Conservation (phyloP, 2,797 vertebrate species). For the Cyclura pinguis region DNA sequence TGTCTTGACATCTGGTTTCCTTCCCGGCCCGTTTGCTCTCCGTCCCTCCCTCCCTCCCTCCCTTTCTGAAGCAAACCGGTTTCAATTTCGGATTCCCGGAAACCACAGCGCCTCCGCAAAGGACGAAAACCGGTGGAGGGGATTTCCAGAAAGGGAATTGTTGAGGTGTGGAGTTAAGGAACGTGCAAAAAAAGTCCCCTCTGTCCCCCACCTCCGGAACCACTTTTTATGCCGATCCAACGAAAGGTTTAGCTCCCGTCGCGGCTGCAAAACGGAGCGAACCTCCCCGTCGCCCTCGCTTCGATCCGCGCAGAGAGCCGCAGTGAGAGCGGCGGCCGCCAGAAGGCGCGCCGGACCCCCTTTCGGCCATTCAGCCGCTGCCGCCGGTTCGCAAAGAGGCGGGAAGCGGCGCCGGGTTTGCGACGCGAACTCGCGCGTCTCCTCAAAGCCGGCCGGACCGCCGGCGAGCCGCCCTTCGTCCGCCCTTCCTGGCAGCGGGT, state of each 20-base stretch:
- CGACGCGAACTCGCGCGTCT: too few species aligned
- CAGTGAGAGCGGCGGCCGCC: background rate
- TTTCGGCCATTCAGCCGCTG: too few species aligned
- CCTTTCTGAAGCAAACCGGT: background rate
- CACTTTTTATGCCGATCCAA: too few species aligned
- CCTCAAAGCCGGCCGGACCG: too few species aligned
- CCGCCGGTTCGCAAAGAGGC: background rate
- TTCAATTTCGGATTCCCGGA: slow-evolving; percentile 31
- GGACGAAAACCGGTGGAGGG: background rate
- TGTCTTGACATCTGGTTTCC: background rate
- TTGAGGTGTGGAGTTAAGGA: too few species aligned
- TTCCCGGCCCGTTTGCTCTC: too few species aligned
- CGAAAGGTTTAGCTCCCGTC: too few species aligned
- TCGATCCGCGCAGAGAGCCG: too few species aligned
- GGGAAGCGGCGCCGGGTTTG: too few species aligned
- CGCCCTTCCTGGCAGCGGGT: too few species aligned
- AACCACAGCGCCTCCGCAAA: background rate
- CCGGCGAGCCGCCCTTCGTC: rapidly evolving
- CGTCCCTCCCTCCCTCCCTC: rapidly evolving
- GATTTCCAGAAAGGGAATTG: background rate
- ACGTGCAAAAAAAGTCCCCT: background rate
- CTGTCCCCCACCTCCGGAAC: rapidly evolving
- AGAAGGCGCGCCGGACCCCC: background rate
- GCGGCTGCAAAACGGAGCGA: too few species aligned
- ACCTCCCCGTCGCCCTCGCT: too few species aligned